phyloP scores from a whole-genome alignment of 2,888 invertebrate genomes.

The Chrysotoxum bicinctum region DNA sequence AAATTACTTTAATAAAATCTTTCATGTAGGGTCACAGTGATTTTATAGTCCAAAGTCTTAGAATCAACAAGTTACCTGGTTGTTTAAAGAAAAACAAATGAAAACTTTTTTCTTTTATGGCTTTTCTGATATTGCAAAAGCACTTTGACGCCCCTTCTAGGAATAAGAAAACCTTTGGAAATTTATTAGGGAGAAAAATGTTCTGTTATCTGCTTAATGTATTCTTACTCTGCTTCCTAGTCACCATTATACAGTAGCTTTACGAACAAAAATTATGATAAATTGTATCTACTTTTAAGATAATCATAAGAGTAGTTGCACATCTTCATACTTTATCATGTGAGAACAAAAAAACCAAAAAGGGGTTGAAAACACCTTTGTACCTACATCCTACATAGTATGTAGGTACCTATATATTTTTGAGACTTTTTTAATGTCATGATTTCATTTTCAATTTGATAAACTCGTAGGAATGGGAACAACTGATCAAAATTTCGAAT shows the following conservation, averaged over 20 bases:
- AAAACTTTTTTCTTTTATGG: constrained; percentile 28
- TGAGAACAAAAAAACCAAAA: neutral
- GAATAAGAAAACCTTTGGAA: neutral
- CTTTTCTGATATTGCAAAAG: neutral
- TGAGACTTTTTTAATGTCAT: neutral
- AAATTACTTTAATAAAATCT: neutral
- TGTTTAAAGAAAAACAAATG: constrained; percentile 38
- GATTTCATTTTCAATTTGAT: neutral
- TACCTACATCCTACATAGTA: too few species aligned
- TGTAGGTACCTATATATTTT: neutral
- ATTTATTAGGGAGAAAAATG: constrained; percentile 49
- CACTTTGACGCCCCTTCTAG: neutral
- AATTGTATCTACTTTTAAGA: constrained; percentile 61
- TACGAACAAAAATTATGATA: constrained; percentile 43
- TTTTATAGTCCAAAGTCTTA: neutral
- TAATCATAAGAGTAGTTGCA: constrained; percentile 39
- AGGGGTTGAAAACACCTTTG: too few species aligned
- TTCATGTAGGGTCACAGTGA: neutral
- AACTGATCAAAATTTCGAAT: neutral
- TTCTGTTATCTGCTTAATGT: constrained; percentile 18
- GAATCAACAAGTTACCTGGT: neutral
- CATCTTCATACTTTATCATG: neutral
- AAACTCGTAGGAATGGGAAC: neutral
- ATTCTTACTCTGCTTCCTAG: constrained; percentile 2
- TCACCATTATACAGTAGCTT: neutral